Evolutionary conservation across 2,888 invertebrate species (phyloP), one percentile per base, ranked within the genome.

Genomic region (Herminia tarsipennalis): DNA sequence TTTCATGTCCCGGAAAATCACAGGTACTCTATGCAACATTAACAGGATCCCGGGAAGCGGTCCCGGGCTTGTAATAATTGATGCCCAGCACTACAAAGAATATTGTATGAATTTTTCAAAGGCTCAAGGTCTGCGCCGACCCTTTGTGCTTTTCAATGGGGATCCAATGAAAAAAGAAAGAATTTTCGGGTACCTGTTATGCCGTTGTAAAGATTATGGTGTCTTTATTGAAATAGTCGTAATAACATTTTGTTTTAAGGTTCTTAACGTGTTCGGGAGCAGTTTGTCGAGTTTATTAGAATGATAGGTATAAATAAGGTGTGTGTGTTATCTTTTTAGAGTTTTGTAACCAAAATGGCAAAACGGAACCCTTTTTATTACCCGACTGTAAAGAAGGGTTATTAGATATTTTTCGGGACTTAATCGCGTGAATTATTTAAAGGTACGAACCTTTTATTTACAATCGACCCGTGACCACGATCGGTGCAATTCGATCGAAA

Each of bases 71-170:
- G 40, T 54, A 65, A 65, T 65, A 65, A 65, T 62, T 67, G 62
- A 66, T 66, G 45, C 40, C 28, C 46, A 56, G 48, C 58, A 56
- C 68, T 61, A 66, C 49, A 52, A 58, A 62, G 66, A 61, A 65
- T 62, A 56, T 50, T 53, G 47, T 35, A 36, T 65, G 49, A 62
- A 62, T 62, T 50, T 46, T 62, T 65, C 40, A 62, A 35, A 10
- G 22, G 39, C 25, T 52, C 5, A 12, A n/a, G n/a, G n/a, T n/a
- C n/a, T n/a, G n/a, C 20, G 37, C 35, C 39, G 52, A 56, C 48
- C 49, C 37, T 51, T 59, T 46, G 24, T 39, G 21, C 33, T 41
- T 43, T 56, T 42, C 37, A 34, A 63, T 44, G 65, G 46, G 40
- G 60, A 41, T 51, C 42, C 38, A 55, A 58, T 54, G 45, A 13